phyloP scores from a whole-genome alignment of 2,113 vertebrate genomes.

The Phocoena phocoena region DNA sequence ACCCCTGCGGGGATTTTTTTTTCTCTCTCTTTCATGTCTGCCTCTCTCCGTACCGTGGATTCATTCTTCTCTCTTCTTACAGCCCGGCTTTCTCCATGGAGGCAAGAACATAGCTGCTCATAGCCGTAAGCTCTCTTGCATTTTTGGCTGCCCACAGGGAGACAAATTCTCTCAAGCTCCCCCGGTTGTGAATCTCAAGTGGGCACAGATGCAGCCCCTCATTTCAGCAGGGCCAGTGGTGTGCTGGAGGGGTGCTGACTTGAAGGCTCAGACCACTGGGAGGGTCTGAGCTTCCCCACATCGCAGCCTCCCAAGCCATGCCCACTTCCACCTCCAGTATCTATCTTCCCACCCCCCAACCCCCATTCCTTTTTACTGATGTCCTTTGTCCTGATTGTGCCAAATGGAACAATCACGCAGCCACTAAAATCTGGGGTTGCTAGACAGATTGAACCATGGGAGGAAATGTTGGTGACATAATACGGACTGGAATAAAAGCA shows the following conservation, averaged over 20 bases:
- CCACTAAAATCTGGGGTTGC: not conserved
- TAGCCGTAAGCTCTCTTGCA: not conserved
- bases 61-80: not conserved
- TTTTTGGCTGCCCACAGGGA: not conserved
- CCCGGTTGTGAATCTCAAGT: not conserved
- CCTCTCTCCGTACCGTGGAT: not conserved
- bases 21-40: not conserved
- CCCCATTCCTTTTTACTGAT: not conserved
- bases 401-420: not conserved
- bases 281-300: not conserved
- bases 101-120: not conserved
- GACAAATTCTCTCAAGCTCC: not conserved
- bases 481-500: not conserved
- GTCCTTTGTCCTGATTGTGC: not conserved
- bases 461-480: not conserved
- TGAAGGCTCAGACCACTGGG: not conserved
- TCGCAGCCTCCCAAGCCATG: not conserved
- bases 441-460: not conserved
- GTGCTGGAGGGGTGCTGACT: not conserved
- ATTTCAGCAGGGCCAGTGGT: not conserved
- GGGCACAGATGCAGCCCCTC: not conserved
- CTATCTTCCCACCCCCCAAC: not conserved
- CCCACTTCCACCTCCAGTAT: not conserved
- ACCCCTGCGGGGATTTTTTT: not conserved
- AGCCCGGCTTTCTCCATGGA: not conserved